Percentiles rank a stretch among this genome's conserved stretches.
Conservation (phyloP, 2,797 vertebrate species). For the Notoglanidium macrostoma region DNA sequence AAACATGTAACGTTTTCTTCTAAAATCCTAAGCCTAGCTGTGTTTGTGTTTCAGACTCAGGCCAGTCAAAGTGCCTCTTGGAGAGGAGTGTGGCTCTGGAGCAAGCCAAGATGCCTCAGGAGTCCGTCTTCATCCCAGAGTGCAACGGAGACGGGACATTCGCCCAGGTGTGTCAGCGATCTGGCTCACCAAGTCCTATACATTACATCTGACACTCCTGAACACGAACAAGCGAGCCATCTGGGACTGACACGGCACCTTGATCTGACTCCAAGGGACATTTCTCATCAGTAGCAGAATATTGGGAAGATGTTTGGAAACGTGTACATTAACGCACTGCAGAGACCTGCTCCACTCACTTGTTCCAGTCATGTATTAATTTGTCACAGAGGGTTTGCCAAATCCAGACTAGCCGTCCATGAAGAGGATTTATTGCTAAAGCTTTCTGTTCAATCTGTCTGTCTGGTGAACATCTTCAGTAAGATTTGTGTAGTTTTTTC, state of each 20-base stretch:
- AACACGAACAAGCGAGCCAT: constrained; percentile 24
- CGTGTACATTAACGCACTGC: constrained; percentile 43
- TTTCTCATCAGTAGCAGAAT: constrained; percentile 35
- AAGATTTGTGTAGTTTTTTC: constrained; percentile 14
- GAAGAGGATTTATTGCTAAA: constrained; percentile 10
- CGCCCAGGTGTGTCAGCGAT: constrained; percentile 79
- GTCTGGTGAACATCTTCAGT: constrained; percentile 12
- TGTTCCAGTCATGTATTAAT: constrained; percentile 29
- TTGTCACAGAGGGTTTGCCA: constrained; percentile 42
- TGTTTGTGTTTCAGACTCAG: constrained; percentile 76
- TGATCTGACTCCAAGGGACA: constrained; percentile 34
- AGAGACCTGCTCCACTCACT: constrained; percentile 26
- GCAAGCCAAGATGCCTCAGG: constrained; percentile 89
- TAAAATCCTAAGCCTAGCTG: constrained; percentile 31
- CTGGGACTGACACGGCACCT: constrained; percentile 10
- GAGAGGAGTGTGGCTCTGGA: constrained; percentile 91
- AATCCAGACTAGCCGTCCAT: constrained; percentile 28
- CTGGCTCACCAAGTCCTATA: constrained; percentile 16
- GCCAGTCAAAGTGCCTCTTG: constrained; percentile 91
- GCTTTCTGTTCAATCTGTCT: neutral
- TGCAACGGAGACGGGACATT: constrained; percentile 97
- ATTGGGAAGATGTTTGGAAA: constrained; percentile 38
- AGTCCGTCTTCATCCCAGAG: constrained; percentile 94
- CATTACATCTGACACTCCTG: constrained; percentile 34
- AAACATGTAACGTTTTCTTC: too few species aligned